Evolutionary conservation across 35 echinoderm and acorn worm species (phyloP), one percentile per base, ranked within the genome.

Genomic region (Patiria miniata): DNA sequence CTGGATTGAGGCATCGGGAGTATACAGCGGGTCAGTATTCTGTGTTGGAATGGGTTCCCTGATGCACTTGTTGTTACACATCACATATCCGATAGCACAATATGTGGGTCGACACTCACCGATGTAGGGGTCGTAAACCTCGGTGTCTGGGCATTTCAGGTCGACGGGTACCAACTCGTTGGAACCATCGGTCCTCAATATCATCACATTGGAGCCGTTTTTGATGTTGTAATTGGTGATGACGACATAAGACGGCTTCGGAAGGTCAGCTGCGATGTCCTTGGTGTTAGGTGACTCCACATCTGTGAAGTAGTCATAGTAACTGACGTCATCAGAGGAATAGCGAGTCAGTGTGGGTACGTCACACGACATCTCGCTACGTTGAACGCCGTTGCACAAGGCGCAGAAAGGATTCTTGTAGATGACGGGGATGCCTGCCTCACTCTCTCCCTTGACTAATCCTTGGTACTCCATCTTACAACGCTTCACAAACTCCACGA

Each of bases 51-150:
- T 3, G 0, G 55, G 40, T 37, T 52, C 30, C 37, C 9, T 56
- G 10, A 93, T 83, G 44, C 92, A 94, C 23, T 90, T 32, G 32
- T 86, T 61, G 52, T 61, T 77, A 2, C 68, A 76, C 34, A 94
- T 77, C 14, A 16, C 44, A 52, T 86, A 94, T 9, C 87, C 83
- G n/a, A 79, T 82, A 12, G 73, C 82, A 52, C 92, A 94, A 40
- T 94, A 90, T 22, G 89, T 53, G 18, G 56, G 29, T 18, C 92
- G 21, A 38, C 92, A 94, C 8, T 69, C 40, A 14, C 82, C 92
- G 19, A 61, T 33, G 34, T 89, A 94, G 1, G 92, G 92, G 61
- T 94, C 92, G 51, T 78, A 94, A 7, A 94, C 92, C 50, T 68
- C 65, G 21, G 77, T 87, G 28, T 68, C 77, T 1, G 78, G 51